Conservation (phyloP, 1,140 invertebrate genomes). For the Chelonus insularis region DNA sequence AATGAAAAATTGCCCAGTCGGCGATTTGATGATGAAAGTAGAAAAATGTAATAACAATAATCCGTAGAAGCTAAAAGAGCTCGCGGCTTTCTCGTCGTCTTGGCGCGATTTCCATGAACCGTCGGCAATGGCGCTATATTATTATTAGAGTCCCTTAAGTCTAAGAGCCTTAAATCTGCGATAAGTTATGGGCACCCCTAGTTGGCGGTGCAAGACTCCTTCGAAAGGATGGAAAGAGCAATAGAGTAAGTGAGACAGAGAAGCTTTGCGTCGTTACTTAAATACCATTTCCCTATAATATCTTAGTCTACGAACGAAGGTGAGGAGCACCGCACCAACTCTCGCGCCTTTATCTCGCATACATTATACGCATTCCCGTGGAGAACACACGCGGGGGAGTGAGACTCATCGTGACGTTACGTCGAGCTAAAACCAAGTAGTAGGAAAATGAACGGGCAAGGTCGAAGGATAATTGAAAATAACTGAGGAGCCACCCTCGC, state of each 20-base stretch:
- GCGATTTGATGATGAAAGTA: constrained; percentile 4
- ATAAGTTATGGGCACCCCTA: constrained; percentile 60
- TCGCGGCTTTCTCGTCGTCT: constrained; percentile 25
- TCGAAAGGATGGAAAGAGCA: constrained; percentile 15
- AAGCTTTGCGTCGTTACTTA: background rate
- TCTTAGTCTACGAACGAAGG: constrained; percentile 55
- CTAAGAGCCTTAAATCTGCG: constrained; percentile 63
- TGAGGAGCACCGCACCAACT: constrained; percentile 30
- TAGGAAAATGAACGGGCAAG: constrained; percentile 31
- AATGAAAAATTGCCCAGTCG: constrained; percentile 5
- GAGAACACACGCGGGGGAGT: constrained; percentile 5
- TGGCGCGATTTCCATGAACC: constrained; percentile 50
- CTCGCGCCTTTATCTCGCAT: constrained; percentile 59
- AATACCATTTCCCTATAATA: constrained; percentile 49
- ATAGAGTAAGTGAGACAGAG: background rate
- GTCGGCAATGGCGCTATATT: constrained; percentile 56
- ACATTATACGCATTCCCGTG: constrained; percentile 50
- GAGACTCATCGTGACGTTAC: constrained; percentile 20
- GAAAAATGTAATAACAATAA: constrained; percentile 24
- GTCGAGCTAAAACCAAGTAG: background rate
- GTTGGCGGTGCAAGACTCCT: constrained; percentile 28
- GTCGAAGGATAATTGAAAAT: constrained; percentile 60
- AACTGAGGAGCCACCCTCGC: constrained; percentile 46
- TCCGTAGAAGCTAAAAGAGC: constrained; percentile 23
- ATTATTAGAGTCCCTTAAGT: constrained; percentile 63